Percentiles rank a stretch among this genome's conserved stretches.
Conservation (phyloP, 2,888 invertebrate genomes). For the Gymnocheta viridis region DNA sequence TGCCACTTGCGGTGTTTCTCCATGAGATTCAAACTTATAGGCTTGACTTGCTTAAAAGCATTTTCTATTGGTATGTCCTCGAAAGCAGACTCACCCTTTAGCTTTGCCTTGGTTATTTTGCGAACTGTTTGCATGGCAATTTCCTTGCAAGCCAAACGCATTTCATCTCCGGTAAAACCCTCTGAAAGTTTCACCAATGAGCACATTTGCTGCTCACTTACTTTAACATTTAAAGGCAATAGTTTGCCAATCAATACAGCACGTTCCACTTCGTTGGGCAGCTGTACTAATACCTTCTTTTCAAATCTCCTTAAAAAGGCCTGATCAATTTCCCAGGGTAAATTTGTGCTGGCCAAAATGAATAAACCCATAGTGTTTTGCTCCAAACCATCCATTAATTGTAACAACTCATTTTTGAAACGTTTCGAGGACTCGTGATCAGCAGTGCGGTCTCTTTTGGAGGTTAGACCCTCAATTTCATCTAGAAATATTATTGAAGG, state of each 20-base stretch:
- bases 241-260: constrained; percentile 86
- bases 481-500: constrained; percentile 97
- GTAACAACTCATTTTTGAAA: constrained; percentile 93
- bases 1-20: constrained; percentile 86
- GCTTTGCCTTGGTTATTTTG: constrained; percentile 79
- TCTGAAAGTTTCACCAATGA: constrained; percentile 85
- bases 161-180: constrained; percentile 94
- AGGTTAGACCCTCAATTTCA: constrained; percentile 93
- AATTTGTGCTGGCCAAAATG: constrained; percentile 93
- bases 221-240: constrained; percentile 81
- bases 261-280: constrained; percentile 88
- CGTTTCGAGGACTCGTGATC: constrained; percentile 94
- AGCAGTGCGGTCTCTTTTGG: constrained; percentile 84
- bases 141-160: constrained; percentile 93
- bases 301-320: constrained; percentile 94
- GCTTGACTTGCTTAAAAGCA: constrained; percentile 79
- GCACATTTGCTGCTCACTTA: constrained; percentile 75
- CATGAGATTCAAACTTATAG: constrained; percentile 84
- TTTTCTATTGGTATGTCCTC: constrained; percentile 70
- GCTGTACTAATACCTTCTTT: constrained; percentile 90
- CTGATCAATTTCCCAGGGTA: constrained; percentile 96
- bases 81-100: constrained; percentile 48
- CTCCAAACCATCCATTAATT: constrained; percentile 91
- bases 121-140: constrained; percentile 91
- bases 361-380: constrained; percentile 86